phyloP scores from a whole-genome alignment of 2,113 vertebrate genomes.

The Neodon shergylaensis region DNA sequence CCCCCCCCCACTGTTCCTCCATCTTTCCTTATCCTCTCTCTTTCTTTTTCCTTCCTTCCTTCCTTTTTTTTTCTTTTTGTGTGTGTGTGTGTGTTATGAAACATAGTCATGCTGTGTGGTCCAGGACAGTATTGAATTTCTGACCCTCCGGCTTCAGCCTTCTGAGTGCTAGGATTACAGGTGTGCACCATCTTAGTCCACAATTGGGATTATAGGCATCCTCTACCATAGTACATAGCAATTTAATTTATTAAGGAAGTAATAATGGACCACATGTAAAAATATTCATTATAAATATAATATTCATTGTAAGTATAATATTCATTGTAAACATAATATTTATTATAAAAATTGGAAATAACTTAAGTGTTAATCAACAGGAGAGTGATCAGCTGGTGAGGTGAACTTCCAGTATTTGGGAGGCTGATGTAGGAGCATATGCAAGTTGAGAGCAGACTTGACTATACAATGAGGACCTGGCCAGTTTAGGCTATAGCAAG shows the following conservation, averaged over 20 bases:
- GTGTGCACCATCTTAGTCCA: neutral
- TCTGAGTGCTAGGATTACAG: neutral
- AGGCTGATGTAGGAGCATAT: neutral
- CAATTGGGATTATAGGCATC: neutral
- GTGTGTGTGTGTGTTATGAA: neutral
- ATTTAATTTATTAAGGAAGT: neutral
- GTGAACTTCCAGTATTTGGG: neutral
- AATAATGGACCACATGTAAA: neutral
- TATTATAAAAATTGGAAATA: conserved; percentile 32
- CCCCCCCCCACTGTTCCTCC: too few relatives aligned
- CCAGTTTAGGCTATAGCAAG: neutral
- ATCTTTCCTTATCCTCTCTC: too few relatives aligned
- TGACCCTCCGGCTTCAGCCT: neutral
- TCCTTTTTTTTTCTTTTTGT: neutral
- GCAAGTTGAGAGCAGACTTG: neutral
- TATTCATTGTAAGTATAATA: neutral
- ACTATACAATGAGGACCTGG: neutral
- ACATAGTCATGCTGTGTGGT: neutral
- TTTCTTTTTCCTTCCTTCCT: neutral
- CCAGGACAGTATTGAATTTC: neutral
- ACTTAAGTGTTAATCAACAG: neutral
- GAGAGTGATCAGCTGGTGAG: neutral
- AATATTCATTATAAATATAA: neutral
- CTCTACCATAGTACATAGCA: neutral
- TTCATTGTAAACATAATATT: conserved; percentile 16